Conservation (phyloP, 2,113 vertebrate genomes). For the Sinocyclocheilus anophthalmus region DNA sequence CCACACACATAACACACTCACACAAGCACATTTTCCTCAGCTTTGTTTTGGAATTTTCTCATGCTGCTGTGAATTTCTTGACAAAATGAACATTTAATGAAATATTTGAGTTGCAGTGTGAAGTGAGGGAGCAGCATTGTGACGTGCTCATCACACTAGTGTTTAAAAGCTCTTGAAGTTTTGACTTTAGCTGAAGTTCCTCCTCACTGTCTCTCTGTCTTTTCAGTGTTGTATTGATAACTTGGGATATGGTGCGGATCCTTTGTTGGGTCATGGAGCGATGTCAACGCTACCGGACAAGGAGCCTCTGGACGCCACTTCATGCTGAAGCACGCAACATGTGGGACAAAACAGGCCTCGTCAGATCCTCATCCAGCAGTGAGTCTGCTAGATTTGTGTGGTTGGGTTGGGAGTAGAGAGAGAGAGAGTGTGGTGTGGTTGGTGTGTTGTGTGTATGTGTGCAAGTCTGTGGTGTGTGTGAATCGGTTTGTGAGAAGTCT, state of each 20-base stretch:
- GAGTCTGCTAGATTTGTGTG: slow-evolving; percentile 63
- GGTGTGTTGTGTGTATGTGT: too few species aligned
- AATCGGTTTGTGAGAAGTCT: too few species aligned
- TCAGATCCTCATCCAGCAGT: slow-evolving; percentile 94
- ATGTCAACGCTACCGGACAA: slow-evolving; percentile 94
- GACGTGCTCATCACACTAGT: background rate
- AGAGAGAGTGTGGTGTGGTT: too few species aligned
- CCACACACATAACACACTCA: background rate
- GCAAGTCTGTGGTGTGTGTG: too few species aligned
- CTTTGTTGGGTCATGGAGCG: slow-evolving; percentile 87
- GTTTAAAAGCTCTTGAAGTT: background rate
- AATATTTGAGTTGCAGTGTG: background rate
- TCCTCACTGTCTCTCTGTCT: too few species aligned
- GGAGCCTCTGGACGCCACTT: slow-evolving; percentile 93
- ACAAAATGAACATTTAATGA: background rate
- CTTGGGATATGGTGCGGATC: slow-evolving; percentile 92
- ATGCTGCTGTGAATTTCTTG: background rate
- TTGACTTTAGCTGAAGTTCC: background rate
- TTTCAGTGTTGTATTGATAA: slow-evolving; percentile 97
- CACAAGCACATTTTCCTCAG: background rate
- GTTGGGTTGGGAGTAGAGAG: too few species aligned
- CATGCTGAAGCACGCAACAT: slow-evolving; percentile 96
- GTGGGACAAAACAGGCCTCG: slow-evolving; percentile 91
- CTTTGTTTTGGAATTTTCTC: background rate
- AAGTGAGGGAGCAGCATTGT: background rate